Base-by-base conservation (phyloP, 1,140 invertebrate genomes). In the Eciton burchellii region DNA sequence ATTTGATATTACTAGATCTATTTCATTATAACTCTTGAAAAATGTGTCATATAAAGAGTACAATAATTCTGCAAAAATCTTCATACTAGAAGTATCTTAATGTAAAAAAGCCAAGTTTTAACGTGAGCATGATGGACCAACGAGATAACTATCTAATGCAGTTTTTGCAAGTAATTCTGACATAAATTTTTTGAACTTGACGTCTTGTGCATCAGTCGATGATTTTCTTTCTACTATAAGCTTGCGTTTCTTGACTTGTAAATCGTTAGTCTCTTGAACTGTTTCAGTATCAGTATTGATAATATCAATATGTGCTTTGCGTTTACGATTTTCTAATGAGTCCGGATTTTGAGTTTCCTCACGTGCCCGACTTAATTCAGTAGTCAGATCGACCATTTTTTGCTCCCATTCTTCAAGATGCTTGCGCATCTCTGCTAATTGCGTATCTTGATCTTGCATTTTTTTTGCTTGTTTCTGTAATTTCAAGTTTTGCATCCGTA, bases 401-500 rank as follows among this genome's bases (percentile, higher is more conserved):
- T 95, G 93, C 68, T 95, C 94, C 94, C 94, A 95, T 63, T 95
- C 95, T 70, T 94, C 95, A 1, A 95, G 85, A 82, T 95, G 94
- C 65, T 94, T 94, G 81, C 93, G 94, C 87, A 95, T 92, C 35
- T 95, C 95, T 0, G 93, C 92, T 19, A 95, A 84, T 54, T 94
- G 93, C 3, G 92, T 84, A 24, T 95, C 94, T 79, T 95, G 95
- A 62, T 94, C 93, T 52, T 92, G 89, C 16, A 95, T 89, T 86
- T 94, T 95, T 14, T 91, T 91, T 1, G 91, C 89, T 72, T 95
- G 94, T 49, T 94, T 93, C 72, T 94, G 92, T 11, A 95, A 79
- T 86, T 94, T 95, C 8, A 92, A 81, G 77, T 88, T 94, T 79
- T 95, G 94, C 19, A 93, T 87, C 19, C 92, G 89, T 66, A 95